Base-by-base conservation (phyloP, 2,888 invertebrate species). In the Drosophila prolongata region DNA sequence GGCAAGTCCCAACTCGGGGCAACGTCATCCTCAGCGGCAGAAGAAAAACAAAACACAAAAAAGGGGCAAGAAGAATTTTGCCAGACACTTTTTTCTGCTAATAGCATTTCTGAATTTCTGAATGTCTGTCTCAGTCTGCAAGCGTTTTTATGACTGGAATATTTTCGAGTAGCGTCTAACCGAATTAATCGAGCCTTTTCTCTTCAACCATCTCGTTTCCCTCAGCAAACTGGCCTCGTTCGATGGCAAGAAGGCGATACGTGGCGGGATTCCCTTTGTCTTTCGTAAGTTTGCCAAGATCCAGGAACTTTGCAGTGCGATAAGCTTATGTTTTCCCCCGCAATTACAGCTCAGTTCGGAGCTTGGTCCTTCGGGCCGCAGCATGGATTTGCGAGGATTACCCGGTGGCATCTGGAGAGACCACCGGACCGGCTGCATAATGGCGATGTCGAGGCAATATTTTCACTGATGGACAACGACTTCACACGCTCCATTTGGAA, bases 191-290 rank as follows among this genome's bases (percentile, higher is more conserved):
- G 74, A 71, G 65, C 42, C 73, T 54, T 37, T 58, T 40, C 55
- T 40, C 44, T 54, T 27, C 34, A 47, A 19, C 37, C 57, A 34
- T 56, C 57, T 59, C 34, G 10, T 50, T 64, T 47, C 73, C 54
- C 67, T 94, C 94, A 98, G 97, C 93, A 98, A 98, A 93, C 96
- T 98, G 93, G 97, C 98, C 58, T 95, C 98, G 64, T 98, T 98
- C 93, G 98, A 98, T 93, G 98, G 98, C 80, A 98, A 98, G 93
- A 96, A 98, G 92, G 96, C 98, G 76, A 98, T 98, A 92, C 94
- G 98, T 91, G 98, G 98, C 89, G 98, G 98, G 89, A 98, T 98
- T 92, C 98, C 98, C 74, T 96, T 98, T 93, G 97, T 98, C 78
- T 98, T 98, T 93, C 98, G 98, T 98, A 95, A 97, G 98, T 96